Base-by-base conservation (phyloP, 2,797 vertebrate species). In the Sylvilagus floridanus region DNA sequence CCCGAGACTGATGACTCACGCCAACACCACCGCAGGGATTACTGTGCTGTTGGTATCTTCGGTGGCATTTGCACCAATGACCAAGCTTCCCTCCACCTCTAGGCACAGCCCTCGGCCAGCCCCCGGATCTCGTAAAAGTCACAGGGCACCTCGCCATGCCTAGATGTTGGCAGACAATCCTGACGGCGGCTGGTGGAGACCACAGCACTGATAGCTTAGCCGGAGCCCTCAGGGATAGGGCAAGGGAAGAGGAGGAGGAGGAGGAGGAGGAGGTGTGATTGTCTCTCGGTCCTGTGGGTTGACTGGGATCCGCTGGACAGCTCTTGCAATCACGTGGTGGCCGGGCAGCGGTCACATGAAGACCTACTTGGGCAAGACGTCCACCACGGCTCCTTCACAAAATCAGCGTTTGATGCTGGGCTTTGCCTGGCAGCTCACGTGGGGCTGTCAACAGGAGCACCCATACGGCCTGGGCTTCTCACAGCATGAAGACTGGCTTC, bases 1-100 rank as follows among this genome's bases (percentile, higher is more conserved):
- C 98, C 71, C 98, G 94, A 85, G 99, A 98, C 0, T 98, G 98
- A 97, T 99, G 98, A 98, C 99, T 99, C 90, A 99, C 98, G 90
- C 99, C 52, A 19, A 99, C 99, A 94, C 99, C 99, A 0, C 99
- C 97, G 2, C 99, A 11, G 97, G 98, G 89, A 98, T 24, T 0
- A 96, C 86, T 1, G 95, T 75, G 0, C 85, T 28, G 42, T 17
- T 99, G 0, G 90, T 96, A 68, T 92, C 85, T 35, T 99, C 99
- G 11, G 97, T 94, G 94, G 47, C 98, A 97, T 98, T 98, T 89
- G 96, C 98, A 97, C 99, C 98, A 97, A 97, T 97, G 90, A 98
- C 95, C 11, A 85, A 97, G 99, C 99, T n/a, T 2, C 50, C 52
- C 37, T 50, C 73, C 4, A 2, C 62, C 37, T 60, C n/a, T 16